Evolutionary conservation across 2,888 invertebrate genomes (phyloP).

Genomic region (Pandemis heparana): DNA sequence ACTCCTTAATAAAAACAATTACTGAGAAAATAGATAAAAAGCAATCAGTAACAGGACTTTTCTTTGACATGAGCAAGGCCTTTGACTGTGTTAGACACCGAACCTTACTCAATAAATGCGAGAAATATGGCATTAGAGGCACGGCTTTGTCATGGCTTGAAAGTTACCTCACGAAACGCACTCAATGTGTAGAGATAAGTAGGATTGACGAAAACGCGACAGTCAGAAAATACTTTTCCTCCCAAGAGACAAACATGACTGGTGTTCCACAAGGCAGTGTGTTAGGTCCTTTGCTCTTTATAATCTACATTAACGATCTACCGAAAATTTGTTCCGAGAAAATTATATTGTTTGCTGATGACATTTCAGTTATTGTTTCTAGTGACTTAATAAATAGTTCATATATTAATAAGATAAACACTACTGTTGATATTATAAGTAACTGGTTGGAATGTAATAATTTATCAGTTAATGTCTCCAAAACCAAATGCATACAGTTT

Average conservation of each 20-base stretch:
- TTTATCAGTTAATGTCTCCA: background rate
- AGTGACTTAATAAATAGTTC: background rate
- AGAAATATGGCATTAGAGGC: slow-evolving; percentile 6
- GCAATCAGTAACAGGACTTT: background rate
- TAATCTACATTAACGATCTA: slow-evolving; percentile 8
- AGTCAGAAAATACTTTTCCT: background rate
- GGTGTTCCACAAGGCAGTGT: slow-evolving; percentile 15
- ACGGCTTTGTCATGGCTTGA: background rate
- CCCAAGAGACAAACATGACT: background rate
- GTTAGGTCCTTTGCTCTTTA: background rate
- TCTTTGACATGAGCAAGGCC: slow-evolving; percentile 12
- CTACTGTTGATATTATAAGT: background rate
- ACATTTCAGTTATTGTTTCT: slow-evolving; percentile 4
- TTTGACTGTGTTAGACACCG: slow-evolving; percentile 5
- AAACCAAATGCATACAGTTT: background rate
- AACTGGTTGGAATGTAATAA: slow-evolving; percentile 8
- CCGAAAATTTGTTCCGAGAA: background rate
- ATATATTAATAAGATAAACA: background rate
- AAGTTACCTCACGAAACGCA: background rate
- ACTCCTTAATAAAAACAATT: background rate
- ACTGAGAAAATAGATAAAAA: slow-evolving; percentile 1
- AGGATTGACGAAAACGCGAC: background rate
- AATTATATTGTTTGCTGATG: slow-evolving; percentile 8
- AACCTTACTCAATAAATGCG: background rate
- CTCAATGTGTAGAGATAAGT: slow-evolving; percentile 4